Evolutionary conservation across 1,140 invertebrate species (phyloP).

Genomic region (Drosophila setifemur): DNA sequence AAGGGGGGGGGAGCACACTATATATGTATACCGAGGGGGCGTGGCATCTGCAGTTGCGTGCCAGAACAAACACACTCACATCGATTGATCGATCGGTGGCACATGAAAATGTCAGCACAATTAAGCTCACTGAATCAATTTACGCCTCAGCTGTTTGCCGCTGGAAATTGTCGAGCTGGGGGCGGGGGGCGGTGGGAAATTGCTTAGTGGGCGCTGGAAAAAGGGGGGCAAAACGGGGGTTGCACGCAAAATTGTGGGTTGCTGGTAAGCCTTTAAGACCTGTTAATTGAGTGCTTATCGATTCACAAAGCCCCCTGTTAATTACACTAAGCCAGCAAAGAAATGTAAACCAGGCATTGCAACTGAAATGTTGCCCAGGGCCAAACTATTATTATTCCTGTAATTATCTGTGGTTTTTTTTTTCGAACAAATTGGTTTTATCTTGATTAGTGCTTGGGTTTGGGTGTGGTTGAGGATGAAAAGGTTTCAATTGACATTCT

Average conservation of each 20-base stretch:
- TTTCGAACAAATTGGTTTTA: not conserved
- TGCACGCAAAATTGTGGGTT: slow-evolving; percentile 51
- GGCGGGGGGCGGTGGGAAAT: not conserved
- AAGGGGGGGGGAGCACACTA: not conserved
- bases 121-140: slow-evolving; percentile 73
- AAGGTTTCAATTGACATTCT: too few relatives aligned
- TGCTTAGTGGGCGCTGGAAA: not conserved
- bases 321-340: slow-evolving; percentile 31
- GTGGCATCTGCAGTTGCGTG: slow-evolving; percentile 38
- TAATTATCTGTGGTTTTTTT: slow-evolving; percentile 21
- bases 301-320: slow-evolving; percentile 53
- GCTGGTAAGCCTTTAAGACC: slow-evolving; percentile 64
- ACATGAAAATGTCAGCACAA: slow-evolving; percentile 76
- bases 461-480: too few relatives aligned
- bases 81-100: slow-evolving; percentile 61
- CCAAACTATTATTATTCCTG: slow-evolving; percentile 11
- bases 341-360: slow-evolving; percentile 33
- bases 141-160: slow-evolving; percentile 50
- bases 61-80: slow-evolving; percentile 24
- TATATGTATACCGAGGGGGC: not conserved
- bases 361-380: not conserved
- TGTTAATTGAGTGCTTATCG: slow-evolving; percentile 74
- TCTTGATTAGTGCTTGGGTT: not conserved
- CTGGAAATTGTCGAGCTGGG: not conserved
- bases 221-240: not conserved